phyloP scores from a whole-genome alignment of 35 echinoderm and acorn worm genomes.

The Apostichopus japonicus region DNA sequence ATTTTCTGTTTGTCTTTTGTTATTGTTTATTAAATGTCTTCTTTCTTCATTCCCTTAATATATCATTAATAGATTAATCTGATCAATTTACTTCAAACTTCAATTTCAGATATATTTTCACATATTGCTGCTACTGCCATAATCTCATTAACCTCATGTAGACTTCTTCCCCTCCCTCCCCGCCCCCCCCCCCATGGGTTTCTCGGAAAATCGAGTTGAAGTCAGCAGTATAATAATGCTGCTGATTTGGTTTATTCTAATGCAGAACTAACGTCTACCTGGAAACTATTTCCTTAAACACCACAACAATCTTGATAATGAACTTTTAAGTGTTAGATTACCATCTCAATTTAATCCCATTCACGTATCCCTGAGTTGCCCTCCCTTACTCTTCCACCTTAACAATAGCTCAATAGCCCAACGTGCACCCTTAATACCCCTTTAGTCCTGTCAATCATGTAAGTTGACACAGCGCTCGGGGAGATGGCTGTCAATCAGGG shows the following conservation, averaged over 20 bases:
- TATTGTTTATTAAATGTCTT: no score
- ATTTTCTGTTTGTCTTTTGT: no score
- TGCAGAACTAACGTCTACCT: no score
- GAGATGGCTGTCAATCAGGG: constrained; percentile 62
- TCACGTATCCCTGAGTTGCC: constrained; percentile 42
- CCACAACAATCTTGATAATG: constrained; percentile 58
- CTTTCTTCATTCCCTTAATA: no score
- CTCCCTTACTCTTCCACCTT: neutral
- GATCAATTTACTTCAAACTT: no score
- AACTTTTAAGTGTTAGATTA: constrained; percentile 44
- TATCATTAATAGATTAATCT: no score
- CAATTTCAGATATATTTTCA: no score
- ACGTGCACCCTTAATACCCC: constrained; percentile 50
- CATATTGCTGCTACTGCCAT: no score
- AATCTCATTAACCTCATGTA: neutral
- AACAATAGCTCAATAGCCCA: constrained; percentile 58
- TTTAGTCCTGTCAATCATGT: constrained; percentile 67
- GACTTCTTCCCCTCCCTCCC: neutral
- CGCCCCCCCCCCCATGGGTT: neutral
- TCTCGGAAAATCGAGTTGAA: neutral
- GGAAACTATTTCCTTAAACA: neutral
- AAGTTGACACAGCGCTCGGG: constrained; percentile 63
- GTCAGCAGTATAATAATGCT: no score
- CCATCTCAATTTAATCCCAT: constrained; percentile 40
- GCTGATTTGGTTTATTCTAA: no score